These are phyloP conservation scores for Pantherophis alleghaniensis DNA, from an alignment of 2,797 vertebrate genomes.

Conservation along the genomic window DNA sequence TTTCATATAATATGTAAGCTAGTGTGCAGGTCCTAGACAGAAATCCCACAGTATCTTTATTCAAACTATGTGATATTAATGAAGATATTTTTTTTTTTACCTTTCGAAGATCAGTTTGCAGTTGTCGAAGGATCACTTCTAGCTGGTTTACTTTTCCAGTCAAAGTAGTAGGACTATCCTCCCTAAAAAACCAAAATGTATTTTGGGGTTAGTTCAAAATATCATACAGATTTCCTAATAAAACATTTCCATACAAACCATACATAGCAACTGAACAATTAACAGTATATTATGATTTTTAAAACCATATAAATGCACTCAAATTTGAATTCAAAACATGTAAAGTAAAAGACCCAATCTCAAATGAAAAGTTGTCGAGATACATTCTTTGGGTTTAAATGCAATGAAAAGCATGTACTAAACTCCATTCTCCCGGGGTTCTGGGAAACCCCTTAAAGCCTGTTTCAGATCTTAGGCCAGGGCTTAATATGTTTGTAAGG, in stretches of 20 bases:
- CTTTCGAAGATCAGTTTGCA: conserved; percentile 93
- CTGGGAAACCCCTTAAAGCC: not conserved
- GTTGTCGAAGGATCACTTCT: conserved; percentile 91
- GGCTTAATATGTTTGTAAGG: not conserved
- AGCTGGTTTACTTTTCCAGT: conserved; percentile 97
- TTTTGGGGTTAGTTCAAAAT: conserved; percentile 4
- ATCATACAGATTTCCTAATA: not conserved
- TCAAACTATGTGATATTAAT: not conserved
- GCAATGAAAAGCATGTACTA: conserved; percentile 25
- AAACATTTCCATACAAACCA: conserved; percentile 18
- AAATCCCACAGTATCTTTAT: not conserved
- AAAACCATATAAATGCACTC: not conserved
- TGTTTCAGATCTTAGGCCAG: not conserved
- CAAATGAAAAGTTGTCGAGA: not conserved
- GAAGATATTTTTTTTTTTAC: conserved; percentile 62
- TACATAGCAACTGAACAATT: not conserved
- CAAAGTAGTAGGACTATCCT: conserved; percentile 81
- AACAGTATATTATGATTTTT: not conserved
- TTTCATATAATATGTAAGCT: not conserved
- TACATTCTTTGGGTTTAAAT: conserved; percentile 21
- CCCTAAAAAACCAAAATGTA: conserved; percentile 56
- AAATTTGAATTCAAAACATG: not conserved
- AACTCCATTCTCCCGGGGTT: not conserved
- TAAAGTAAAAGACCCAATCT: not conserved
- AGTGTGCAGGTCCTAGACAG: not conserved